Percentiles rank a stretch among this genome's conserved stretches.
Conservation (phyloP, 2,113 vertebrate species). For the Oreochromis aureus region DNA sequence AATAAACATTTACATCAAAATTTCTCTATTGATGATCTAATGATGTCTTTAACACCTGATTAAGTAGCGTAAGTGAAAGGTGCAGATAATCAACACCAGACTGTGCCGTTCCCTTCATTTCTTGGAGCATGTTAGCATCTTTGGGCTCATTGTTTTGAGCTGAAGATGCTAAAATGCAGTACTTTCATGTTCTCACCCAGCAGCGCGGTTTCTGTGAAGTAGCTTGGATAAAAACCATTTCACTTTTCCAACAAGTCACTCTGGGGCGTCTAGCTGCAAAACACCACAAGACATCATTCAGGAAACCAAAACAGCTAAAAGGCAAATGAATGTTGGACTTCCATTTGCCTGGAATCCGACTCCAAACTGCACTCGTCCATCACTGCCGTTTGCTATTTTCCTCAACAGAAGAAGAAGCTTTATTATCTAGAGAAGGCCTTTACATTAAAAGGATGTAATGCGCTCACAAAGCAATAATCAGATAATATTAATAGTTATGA, state of each 20-base stretch:
- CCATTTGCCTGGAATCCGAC: not conserved
- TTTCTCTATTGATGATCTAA: not conserved
- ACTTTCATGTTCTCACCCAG: not conserved
- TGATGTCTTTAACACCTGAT: not conserved
- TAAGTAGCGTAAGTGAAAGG: not conserved
- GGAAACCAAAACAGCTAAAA: not conserved
- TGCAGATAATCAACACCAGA: not conserved
- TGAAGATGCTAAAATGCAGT: not conserved
- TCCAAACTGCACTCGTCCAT: not conserved
- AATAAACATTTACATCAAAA: not conserved
- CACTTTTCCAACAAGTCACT: not conserved
- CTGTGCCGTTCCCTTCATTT: not conserved
- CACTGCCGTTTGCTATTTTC: not conserved
- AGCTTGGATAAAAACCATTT: not conserved
- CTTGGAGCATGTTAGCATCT: not conserved
- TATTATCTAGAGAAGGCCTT: not conserved
- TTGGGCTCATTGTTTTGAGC: not conserved
- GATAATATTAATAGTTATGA: not conserved
- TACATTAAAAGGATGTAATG: not conserved
- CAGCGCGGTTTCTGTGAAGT: not conserved
- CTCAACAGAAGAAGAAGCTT: not conserved
- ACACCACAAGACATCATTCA: not conserved
- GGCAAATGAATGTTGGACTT: not conserved
- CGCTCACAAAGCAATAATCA: not conserved
- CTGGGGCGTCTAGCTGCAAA: not conserved